Percentiles rank a stretch among this genome's conserved stretches.
Evolutionary conservation across 2,113 vertebrate genomes (phyloP).

Genomic region (Piprites chloris): DNA sequence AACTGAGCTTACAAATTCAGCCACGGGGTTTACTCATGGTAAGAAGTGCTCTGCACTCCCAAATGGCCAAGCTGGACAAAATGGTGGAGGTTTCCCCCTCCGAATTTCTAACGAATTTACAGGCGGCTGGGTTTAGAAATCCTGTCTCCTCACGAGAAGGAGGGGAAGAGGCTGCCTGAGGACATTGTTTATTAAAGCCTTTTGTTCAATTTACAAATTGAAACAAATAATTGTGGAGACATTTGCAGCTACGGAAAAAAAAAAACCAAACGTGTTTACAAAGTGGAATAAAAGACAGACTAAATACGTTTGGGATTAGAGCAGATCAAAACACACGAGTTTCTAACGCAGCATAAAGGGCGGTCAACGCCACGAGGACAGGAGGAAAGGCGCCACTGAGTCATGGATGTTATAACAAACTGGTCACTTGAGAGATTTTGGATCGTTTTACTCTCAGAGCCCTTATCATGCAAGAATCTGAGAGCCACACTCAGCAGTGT

Average conservation of each 20-base stretch:
- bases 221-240: constrained; percentile 79
- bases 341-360: constrained; percentile 58
- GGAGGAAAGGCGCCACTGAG: constrained; percentile 69
- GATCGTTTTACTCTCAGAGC: not conserved
- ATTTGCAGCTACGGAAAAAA: constrained; percentile 78
- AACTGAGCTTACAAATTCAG: not conserved
- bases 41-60: constrained; percentile 17
- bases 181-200: constrained; percentile 76
- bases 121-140: constrained; percentile 25
- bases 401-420: constrained; percentile 49
- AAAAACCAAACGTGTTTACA: constrained; percentile 81
- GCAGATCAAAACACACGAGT: constrained; percentile 49
- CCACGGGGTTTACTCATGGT: not conserved
- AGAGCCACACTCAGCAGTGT: not conserved
- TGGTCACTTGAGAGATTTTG: constrained; percentile 23
- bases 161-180: constrained; percentile 59
- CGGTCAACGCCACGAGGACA: not conserved
- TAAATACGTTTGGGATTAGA: constrained; percentile 77
- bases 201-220: constrained; percentile 79
- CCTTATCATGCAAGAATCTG: not conserved
- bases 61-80: constrained; percentile 33
- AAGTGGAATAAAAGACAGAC: constrained; percentile 75
- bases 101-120: constrained; percentile 7
- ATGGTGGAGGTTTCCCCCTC: constrained; percentile 11
- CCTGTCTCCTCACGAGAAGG: constrained; percentile 15